Conservation (phyloP, 2,113 vertebrate genomes). For the Carettochelys insculpta region DNA sequence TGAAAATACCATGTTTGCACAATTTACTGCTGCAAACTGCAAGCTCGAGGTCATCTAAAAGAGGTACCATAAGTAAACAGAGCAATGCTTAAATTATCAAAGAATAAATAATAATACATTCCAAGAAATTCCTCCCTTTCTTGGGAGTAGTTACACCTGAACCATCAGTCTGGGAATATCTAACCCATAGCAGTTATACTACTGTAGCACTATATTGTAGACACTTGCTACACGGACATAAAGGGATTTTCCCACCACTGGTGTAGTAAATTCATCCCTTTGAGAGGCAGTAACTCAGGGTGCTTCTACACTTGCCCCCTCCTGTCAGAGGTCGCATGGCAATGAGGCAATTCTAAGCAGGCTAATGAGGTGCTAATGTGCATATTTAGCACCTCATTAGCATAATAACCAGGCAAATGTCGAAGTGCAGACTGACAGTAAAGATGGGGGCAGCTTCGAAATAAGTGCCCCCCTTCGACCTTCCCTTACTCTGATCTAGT, state of each 20-base stretch:
- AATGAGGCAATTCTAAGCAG: too few species aligned
- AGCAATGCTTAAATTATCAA: slow-evolving; percentile 36
- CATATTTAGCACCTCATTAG: too few species aligned
- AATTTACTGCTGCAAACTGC: not conserved
- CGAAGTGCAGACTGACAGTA: too few species aligned
- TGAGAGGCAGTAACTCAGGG: too few species aligned
- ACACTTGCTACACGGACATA: not conserved
- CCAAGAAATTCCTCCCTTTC: slow-evolving; percentile 55
- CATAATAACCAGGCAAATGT: too few species aligned
- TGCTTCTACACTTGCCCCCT: too few species aligned
- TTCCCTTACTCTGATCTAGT: too few species aligned
- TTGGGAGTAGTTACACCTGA: slow-evolving; percentile 62
- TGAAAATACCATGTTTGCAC: not conserved
- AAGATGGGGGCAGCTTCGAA: too few species aligned
- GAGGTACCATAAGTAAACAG: slow-evolving; percentile 45
- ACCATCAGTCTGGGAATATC: slow-evolving; percentile 8
- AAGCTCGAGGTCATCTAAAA: slow-evolving; percentile 5
- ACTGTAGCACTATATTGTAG: not conserved
- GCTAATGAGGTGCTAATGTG: too few species aligned
- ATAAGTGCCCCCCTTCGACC: too few species aligned
- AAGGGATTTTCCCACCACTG: not conserved
- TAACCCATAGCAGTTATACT: not conserved
- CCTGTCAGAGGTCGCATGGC: too few species aligned
- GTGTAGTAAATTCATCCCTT: not conserved
- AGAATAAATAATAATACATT: slow-evolving; percentile 54